These are phyloP conservation scores for Pithys albifrons DNA, from an alignment of 2,113 vertebrate genomes.

Conservation along the genomic window DNA sequence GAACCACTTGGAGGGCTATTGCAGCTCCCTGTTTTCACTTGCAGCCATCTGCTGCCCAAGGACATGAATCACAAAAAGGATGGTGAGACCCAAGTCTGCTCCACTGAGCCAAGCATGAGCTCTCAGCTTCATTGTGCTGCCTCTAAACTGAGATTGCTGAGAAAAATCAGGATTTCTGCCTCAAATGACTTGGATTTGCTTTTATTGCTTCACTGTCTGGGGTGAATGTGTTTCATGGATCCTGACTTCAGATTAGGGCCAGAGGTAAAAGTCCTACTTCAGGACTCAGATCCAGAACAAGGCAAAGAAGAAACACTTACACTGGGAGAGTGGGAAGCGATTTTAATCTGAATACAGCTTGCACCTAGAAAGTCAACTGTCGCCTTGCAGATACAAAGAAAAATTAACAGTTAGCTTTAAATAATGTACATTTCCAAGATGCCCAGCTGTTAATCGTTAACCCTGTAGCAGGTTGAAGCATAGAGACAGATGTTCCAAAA, in stretches of 20 bases:
- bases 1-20: too few species aligned
- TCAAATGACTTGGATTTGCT: neutral
- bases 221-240: neutral
- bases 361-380: neutral
- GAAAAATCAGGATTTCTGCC: neutral
- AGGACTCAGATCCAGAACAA: neutral
- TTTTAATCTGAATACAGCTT: neutral
- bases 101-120: neutral
- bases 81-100: neutral
- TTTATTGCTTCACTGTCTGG: neutral
- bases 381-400: neutral
- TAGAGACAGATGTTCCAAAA: conserved; percentile 67
- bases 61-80: neutral
- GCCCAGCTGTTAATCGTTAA: conserved; percentile 64
- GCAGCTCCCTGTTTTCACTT: neutral
- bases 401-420: conserved; percentile 17
- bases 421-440: neutral
- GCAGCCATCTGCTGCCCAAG: neutral
- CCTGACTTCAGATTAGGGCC: neutral
- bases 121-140: neutral
- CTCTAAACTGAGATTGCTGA: neutral
- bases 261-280: neutral
- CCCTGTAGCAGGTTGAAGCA: conserved; percentile 59
- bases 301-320: neutral
- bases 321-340: neutral